Percentiles rank a stretch among this genome's conserved stretches.
Evolutionary conservation across 2,797 vertebrate genomes (phyloP).

Genomic region (Sebastes nivosus): DNA sequence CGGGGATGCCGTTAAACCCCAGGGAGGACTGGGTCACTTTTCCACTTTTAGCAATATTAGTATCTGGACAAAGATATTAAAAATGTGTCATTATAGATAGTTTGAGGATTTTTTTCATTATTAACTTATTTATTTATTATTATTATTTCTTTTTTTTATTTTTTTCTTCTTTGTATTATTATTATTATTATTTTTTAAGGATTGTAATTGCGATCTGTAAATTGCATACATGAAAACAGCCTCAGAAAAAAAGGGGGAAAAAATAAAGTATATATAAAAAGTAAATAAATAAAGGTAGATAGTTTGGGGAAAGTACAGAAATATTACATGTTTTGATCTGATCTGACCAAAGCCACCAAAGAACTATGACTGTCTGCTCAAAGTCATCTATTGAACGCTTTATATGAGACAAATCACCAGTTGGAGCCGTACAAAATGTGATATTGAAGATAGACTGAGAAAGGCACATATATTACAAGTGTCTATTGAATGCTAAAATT

Average conservation of each 20-base stretch:
- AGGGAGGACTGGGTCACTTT: conserved; percentile 13
- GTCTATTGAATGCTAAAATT: background rate
- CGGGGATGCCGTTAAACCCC: background rate
- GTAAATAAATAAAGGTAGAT: too few species aligned
- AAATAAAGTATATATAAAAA: too few species aligned
- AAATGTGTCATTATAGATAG: background rate
- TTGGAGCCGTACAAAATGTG: background rate
- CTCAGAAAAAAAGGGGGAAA: too few species aligned
- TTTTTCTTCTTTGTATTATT: too few species aligned
- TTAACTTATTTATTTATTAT: too few species aligned
- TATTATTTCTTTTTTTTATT: too few species aligned
- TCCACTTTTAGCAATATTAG: background rate
- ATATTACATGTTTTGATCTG: background rate
- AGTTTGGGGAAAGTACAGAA: background rate
- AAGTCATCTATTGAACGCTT: background rate
- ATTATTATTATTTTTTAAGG: too few species aligned
- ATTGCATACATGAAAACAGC: too few species aligned
- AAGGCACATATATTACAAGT: background rate
- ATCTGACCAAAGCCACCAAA: background rate
- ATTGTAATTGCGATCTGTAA: too few species aligned
- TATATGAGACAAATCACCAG: background rate
- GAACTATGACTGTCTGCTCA: background rate
- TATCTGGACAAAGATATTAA: background rate
- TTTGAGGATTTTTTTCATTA: background rate
- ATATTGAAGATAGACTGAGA: background rate